phyloP scores from a whole-genome alignment of 2,113 vertebrate species.

The Callionymus lyra region DNA sequence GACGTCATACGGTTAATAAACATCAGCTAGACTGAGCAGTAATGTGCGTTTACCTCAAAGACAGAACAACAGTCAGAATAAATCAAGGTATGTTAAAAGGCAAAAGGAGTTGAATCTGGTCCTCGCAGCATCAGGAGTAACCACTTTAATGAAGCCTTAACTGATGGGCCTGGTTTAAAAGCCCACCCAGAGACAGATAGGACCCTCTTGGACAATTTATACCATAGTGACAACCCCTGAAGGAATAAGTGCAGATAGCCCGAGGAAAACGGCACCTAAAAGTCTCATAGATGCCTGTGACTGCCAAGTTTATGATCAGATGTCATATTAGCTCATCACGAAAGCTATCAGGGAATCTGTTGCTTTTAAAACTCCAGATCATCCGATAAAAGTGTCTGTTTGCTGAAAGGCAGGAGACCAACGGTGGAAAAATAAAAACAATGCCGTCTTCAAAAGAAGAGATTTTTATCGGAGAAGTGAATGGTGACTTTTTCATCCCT shows the following conservation, averaged over 20 bases:
- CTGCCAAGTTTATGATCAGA: no score
- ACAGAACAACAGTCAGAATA: conserved; percentile 43
- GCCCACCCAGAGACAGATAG: conserved; percentile 58
- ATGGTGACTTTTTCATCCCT: conserved; percentile 24
- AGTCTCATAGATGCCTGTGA: background rate
- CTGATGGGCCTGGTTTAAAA: conserved; percentile 67
- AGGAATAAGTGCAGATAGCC: conserved; percentile 14
- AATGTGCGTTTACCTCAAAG: conserved; percentile 50
- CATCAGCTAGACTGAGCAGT: conserved; percentile 39
- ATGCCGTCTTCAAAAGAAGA: conserved; percentile 41
- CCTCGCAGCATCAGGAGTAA: conserved; percentile 34
- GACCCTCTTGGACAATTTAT: conserved; percentile 47
- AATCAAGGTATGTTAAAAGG: conserved; percentile 48
- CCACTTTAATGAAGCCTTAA: conserved; percentile 66
- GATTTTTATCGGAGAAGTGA: conserved; percentile 51
- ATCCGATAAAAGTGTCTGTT: conserved; percentile 12
- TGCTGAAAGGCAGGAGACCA: conserved; percentile 4
- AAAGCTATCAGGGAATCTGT: conserved; percentile 14
- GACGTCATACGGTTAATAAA: conserved; percentile 38
- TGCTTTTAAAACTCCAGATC: conserved; percentile 13
- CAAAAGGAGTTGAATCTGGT: conserved; percentile 31
- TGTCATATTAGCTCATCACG: conserved; percentile 4
- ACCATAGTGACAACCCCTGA: conserved; percentile 33
- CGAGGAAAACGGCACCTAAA: conserved; percentile 13
- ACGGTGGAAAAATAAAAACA: conserved; percentile 18